Conservation (phyloP, 2,888 invertebrate species). For the Morinoia aosen region DNA sequence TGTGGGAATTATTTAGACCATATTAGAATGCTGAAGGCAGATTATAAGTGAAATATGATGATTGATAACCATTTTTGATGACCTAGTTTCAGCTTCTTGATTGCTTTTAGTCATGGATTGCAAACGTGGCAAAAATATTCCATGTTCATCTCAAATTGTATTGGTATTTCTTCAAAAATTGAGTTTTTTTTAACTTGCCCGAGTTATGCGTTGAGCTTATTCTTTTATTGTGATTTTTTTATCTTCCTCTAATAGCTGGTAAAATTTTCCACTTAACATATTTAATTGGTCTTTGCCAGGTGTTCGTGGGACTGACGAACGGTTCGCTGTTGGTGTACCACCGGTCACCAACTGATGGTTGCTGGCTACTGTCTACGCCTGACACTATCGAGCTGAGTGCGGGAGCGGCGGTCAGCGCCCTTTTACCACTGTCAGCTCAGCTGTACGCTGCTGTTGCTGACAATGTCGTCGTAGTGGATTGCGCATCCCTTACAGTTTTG, state of each 20-base stretch:
- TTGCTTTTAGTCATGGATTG: too few relatives aligned
- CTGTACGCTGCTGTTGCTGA: constrained; percentile 90
- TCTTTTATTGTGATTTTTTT: too few relatives aligned
- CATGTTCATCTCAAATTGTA: too few relatives aligned
- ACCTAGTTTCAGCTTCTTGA: too few relatives aligned
- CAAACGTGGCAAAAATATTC: too few relatives aligned
- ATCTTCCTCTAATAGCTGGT: not conserved
- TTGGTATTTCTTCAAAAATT: too few relatives aligned
- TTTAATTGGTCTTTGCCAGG: constrained; percentile 72
- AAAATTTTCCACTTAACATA: not conserved
- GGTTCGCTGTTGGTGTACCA: constrained; percentile 83
- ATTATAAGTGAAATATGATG: too few relatives aligned
- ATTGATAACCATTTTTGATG: too few relatives aligned
- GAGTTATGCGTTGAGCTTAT: too few relatives aligned
- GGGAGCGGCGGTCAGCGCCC: constrained; percentile 80
- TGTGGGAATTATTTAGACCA: too few relatives aligned
- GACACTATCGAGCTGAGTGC: constrained; percentile 80
- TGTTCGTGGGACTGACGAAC: constrained; percentile 88
- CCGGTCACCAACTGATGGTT: constrained; percentile 74
- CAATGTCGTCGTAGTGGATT: constrained; percentile 86
- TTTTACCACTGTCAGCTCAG: constrained; percentile 81
- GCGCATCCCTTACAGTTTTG: constrained; percentile 83
- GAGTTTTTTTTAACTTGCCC: too few relatives aligned
- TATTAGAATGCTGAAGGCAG: too few relatives aligned
- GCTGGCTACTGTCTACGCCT: constrained; percentile 83